Percentiles rank a stretch among this genome's conserved stretches.
Conservation (phyloP, 2,113 vertebrate genomes). For the Symphodus melops region DNA sequence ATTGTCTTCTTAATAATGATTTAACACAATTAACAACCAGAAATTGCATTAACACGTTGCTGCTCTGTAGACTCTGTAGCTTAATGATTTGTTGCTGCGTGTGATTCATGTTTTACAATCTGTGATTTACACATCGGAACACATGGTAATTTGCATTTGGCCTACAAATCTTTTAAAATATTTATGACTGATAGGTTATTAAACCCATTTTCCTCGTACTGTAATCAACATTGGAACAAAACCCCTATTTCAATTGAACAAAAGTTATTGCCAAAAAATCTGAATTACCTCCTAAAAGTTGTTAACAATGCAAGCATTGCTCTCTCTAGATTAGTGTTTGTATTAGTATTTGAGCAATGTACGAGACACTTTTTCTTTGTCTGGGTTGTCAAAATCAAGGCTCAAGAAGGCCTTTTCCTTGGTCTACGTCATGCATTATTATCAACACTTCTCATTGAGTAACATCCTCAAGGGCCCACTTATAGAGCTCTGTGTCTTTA, state of each 20-base stretch:
- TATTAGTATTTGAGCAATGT: background rate
- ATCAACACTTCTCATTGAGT: slow-evolving; percentile 52
- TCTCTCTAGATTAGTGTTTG: background rate
- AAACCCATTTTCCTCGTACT: too few species aligned
- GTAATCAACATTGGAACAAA: too few species aligned
- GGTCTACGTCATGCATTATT: slow-evolving; percentile 56
- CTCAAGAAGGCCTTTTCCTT: slow-evolving; percentile 50
- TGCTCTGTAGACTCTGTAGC: slow-evolving; percentile 31
- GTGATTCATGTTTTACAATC: slow-evolving; percentile 31
- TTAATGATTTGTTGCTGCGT: slow-evolving; percentile 30
- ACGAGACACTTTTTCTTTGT: slow-evolving; percentile 31
- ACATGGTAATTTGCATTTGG: background rate
- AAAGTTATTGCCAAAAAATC: too few species aligned
- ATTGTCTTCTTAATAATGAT: slow-evolving; percentile 56
- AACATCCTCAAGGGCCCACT: slow-evolving; percentile 44
- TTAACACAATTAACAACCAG: slow-evolving; percentile 61
- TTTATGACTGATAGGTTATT: too few species aligned
- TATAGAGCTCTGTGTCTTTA: slow-evolving; percentile 46
- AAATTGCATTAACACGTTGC: slow-evolving; percentile 46
- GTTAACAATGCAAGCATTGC: background rate
- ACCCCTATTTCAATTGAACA: too few species aligned
- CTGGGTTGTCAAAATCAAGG: slow-evolving; percentile 40
- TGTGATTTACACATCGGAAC: slow-evolving; percentile 40
- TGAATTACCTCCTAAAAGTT: too few species aligned
- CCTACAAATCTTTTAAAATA: too few species aligned